Percentiles rank a stretch among this genome's conserved stretches.
Conservation (phyloP, 1,140 invertebrate species). For the Lepidurus packardi region DNA sequence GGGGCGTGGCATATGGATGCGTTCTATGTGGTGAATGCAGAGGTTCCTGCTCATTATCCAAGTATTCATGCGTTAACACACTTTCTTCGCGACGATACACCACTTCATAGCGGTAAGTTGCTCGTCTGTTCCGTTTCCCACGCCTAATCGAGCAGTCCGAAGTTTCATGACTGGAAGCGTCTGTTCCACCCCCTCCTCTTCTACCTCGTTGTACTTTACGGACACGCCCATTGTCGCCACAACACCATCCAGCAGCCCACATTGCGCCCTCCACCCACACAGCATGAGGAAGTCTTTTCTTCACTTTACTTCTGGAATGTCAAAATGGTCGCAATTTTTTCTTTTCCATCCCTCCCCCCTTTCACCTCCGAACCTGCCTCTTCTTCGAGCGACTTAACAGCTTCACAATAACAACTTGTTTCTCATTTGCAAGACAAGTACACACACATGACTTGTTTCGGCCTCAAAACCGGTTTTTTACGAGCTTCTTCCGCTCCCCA, state of each 20-base stretch:
- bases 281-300: constrained; percentile 23
- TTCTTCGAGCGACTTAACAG: neutral
- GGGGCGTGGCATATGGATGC: neutral
- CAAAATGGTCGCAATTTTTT: neutral
- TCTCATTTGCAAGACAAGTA: neutral
- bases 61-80: constrained; percentile 36
- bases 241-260: constrained; percentile 12
- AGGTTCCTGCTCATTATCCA: constrained; percentile 34
- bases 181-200: neutral
- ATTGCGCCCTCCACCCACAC: neutral
- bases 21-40: neutral
- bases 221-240: constrained; percentile 24
- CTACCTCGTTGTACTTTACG: constrained; percentile 24
- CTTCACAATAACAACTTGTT: constrained; percentile 22
- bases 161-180: constrained; percentile 33
- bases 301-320: constrained; percentile 19
- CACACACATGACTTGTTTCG: neutral
- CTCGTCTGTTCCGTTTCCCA: constrained; percentile 37
- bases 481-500: neutral
- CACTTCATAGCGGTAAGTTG: constrained; percentile 41
- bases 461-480: neutral
- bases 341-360: neutral
- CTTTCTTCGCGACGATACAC: constrained; percentile 40
- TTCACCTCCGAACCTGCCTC: neutral
- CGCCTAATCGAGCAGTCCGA: constrained; percentile 38